Evolutionary conservation across 64 coral and sea anemone species (phyloP).

Genomic region (Exaiptasia diaphana): DNA sequence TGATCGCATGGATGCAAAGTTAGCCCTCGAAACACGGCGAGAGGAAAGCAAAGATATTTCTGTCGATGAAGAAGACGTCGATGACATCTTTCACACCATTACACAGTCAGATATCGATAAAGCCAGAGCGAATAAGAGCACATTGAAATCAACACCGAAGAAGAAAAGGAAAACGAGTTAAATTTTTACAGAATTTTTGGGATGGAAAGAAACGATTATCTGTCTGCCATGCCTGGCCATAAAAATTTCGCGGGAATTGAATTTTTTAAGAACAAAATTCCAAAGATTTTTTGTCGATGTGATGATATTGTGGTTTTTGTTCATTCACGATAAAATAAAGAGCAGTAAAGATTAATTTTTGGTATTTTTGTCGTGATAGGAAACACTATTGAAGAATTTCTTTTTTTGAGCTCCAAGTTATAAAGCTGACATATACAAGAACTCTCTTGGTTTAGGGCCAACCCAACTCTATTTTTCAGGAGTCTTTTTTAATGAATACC

Average conservation of each 20-base stretch:
- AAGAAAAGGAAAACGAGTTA: background rate
- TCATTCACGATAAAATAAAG: too few relatives aligned
- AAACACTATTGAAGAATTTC: too few relatives aligned
- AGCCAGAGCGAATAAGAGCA: conserved; percentile 8
- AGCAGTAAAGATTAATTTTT: too few relatives aligned
- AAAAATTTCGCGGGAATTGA: background rate
- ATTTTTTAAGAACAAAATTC: background rate
- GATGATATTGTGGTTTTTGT: too few relatives aligned
- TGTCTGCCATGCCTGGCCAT: background rate
- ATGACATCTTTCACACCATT: conserved; percentile 90
- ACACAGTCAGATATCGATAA: conserved; percentile 91
- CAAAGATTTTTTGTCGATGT: too few relatives aligned
- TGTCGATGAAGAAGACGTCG: conserved; percentile 71
- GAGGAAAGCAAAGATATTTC: conserved; percentile 76
- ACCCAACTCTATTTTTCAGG: too few relatives aligned
- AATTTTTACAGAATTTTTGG: background rate
- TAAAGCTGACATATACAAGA: too few relatives aligned
- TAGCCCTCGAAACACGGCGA: conserved; percentile 56
- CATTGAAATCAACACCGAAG: conserved; percentile 13
- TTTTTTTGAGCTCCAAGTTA: too few relatives aligned
- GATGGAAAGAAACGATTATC: background rate
- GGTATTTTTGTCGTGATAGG: too few relatives aligned
- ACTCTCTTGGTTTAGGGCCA: too few relatives aligned
- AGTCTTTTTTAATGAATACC: too few relatives aligned
- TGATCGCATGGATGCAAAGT: conserved; percentile 56